A percentile compares a stretch with the other conserved stretches of the same genome.
Conservation (phyloP, 2,797 vertebrate genomes). For the Enteromius afrohamiltoni region DNA sequence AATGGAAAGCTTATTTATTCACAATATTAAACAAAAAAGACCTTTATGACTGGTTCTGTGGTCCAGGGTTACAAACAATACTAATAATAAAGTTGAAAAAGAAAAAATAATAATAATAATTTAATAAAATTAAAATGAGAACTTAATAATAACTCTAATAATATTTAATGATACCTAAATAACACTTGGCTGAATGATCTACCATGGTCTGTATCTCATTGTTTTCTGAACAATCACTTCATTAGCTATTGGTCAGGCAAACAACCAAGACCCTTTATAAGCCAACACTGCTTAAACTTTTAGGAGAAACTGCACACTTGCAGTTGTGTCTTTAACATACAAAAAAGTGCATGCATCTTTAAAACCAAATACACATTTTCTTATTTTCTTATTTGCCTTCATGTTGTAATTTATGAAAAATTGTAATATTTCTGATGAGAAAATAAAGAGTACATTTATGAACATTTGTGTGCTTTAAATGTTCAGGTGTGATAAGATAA, state of each 20-base stretch:
- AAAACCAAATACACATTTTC: constrained; percentile 71
- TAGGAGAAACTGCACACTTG: background rate
- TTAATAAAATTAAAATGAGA: background rate
- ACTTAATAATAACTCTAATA: background rate
- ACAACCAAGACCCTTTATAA: background rate
- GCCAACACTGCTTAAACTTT: constrained; percentile 47
- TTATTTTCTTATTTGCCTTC: constrained; percentile 60
- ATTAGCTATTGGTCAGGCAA: constrained; percentile 1
- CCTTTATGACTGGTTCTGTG: background rate
- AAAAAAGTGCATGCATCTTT: background rate
- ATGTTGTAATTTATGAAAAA: constrained; percentile 54
- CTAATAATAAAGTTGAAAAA: background rate
- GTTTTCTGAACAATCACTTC: background rate
- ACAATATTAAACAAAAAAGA: background rate
- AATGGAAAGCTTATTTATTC: too few relatives aligned
- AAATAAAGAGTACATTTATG: constrained; percentile 33
- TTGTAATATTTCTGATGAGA: constrained; percentile 36
- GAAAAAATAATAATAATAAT: background rate
- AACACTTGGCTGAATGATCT: background rate
- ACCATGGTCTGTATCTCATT: background rate
- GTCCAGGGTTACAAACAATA: background rate
- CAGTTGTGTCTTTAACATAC: background rate
- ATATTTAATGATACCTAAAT: background rate
- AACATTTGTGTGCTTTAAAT: background rate
- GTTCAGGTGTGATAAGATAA: background rate